Evolutionary conservation across 2,888 invertebrate genomes (phyloP).

Genomic region (Apamea crenata): DNA sequence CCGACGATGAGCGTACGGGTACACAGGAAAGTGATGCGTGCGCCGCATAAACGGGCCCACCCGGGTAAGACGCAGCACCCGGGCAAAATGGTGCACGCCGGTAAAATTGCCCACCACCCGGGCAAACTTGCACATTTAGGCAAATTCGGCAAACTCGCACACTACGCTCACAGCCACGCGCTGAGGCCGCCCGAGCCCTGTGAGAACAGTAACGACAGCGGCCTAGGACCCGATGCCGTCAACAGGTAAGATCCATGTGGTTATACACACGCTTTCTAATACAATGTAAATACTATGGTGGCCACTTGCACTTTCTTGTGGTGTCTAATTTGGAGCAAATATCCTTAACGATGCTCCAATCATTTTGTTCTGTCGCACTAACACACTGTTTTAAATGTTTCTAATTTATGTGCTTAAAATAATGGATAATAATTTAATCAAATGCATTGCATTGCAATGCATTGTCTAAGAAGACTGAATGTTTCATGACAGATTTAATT

Average conservation of each 20-base stretch:
- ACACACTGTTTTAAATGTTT: conserved; percentile 27
- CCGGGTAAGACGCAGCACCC: conserved; percentile 85
- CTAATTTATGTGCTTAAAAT: conserved; percentile 22
- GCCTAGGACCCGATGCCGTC: conserved; percentile 94
- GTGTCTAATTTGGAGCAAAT: conserved; percentile 7
- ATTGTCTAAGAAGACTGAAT: not conserved
- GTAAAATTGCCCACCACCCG: conserved; percentile 79
- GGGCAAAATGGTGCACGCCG: conserved; percentile 85
- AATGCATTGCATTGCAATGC: too few relatives aligned
- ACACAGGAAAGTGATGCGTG: conserved; percentile 92
- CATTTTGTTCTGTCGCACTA: conserved; percentile 29
- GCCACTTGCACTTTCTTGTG: conserved; percentile 24
- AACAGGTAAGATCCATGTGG: conserved; percentile 81
- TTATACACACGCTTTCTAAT: conserved; percentile 54
- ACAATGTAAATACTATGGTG: conserved; percentile 33
- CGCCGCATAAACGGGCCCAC: conserved; percentile 91
- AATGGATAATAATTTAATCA: not conserved
- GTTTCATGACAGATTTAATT: conserved; percentile 6
- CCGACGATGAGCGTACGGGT: conserved; percentile 92
- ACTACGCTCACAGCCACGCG: conserved; percentile 87
- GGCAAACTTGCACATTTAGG: conserved; percentile 79
- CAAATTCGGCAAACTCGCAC: conserved; percentile 84
- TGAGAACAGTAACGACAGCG: conserved; percentile 97
- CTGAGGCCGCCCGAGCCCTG: conserved; percentile 91
- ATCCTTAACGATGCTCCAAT: conserved; percentile 2